Conservation (phyloP, 2,888 invertebrate genomes). For the Noctua janthe region DNA sequence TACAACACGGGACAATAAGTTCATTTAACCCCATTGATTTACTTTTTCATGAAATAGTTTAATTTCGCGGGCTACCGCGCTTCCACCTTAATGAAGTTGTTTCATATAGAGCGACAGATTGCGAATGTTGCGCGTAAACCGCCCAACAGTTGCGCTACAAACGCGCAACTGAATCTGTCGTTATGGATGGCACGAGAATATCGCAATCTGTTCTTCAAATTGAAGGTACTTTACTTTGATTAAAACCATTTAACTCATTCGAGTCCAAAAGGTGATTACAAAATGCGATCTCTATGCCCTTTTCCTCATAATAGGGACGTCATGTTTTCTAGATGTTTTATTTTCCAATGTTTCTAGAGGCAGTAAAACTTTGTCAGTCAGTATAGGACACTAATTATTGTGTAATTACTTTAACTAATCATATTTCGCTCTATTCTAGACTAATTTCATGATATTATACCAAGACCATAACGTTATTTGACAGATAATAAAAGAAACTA, state of each 20-base stretch:
- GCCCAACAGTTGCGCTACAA: slow-evolving; percentile 1
- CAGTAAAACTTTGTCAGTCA: slow-evolving; percentile 21
- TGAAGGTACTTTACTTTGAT: background rate
- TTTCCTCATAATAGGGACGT: background rate
- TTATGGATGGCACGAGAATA: background rate
- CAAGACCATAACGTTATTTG: slow-evolving; percentile 30
- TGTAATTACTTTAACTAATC: slow-evolving; percentile 10
- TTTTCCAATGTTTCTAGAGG: slow-evolving; percentile 28
- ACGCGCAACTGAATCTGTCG: background rate
- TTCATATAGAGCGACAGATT: slow-evolving; percentile 2
- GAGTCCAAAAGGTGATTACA: background rate
- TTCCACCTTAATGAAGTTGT: no score
- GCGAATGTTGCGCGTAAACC: background rate
- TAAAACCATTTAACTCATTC: background rate
- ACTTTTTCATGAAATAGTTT: no score
- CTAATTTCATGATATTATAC: slow-evolving; percentile 34
- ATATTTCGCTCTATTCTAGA: slow-evolving; percentile 1
- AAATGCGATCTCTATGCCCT: background rate
- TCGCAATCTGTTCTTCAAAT: background rate
- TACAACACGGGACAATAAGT: no score
- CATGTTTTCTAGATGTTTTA: background rate
- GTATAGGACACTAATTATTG: slow-evolving; percentile 28
- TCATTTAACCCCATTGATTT: no score
- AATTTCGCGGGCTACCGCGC: no score
- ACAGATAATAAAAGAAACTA: slow-evolving; percentile 17